Base-by-base conservation (phyloP, 1,140 invertebrate genomes). In the Ylistrum balloti region DNA sequence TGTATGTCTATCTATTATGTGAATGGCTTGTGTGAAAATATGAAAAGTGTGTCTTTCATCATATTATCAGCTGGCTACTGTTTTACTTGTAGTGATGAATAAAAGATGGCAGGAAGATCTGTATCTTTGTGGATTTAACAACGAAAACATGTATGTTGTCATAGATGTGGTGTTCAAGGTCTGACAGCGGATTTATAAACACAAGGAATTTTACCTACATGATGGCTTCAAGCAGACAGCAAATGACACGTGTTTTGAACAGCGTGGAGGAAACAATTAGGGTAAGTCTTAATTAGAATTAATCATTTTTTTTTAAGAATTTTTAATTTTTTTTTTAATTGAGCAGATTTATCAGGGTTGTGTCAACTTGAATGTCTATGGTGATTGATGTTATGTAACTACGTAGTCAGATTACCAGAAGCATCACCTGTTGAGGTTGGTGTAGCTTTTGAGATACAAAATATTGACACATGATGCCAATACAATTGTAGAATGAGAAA, bases 1-100 rank as follows among this genome's bases (percentile, higher is more conserved):
- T n/a, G 22, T 13, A 22, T 48, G 11, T 48, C 1, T 48, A 48
- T 20, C 11, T 48, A 74, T 28, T 9, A 28, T 5, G n/a, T 74
- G 22, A 28, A 74, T 22, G 3, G n/a, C 28, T 28, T 74, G 56
- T 74, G 56, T 74, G 56, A 74, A n/a, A 74, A 28, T n/a, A 74
- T 28, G 56, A 74, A 45, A 74, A 74, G 56, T 74, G 56, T 74
- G 56, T 74, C 17, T 74, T 74, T 74, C n/a, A 74, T 74, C 56
- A 74, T 5, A 74, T 74, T 28, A 74, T 74, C 56, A 74, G 56
- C 22, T n/a, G 3, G 56, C n/a, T 74, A 28, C n/a, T 28, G n/a
- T 74, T 74, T 7, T 74, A 74, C 56, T 74, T 74, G 22, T 2
- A 74, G 56, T 74, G n/a, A 74, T 74, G 56, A 74, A 74, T 74